These are phyloP conservation scores for Andrena praecox DNA, from an alignment of 2,888 invertebrate genomes.

Conservation along the genomic window DNA sequence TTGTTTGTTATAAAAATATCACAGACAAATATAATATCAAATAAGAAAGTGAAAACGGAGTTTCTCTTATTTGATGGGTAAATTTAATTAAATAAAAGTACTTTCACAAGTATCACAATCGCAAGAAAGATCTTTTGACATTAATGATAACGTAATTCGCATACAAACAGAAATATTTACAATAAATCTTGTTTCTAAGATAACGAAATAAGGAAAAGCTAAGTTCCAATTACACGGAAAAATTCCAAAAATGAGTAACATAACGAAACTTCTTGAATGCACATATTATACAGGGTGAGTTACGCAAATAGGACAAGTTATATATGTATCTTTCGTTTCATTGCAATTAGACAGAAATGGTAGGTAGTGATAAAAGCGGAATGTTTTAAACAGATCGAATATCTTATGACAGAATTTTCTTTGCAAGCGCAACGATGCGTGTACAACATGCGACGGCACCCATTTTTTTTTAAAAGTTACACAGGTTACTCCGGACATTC, in stretches of 20 bases:
- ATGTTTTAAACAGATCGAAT: no score
- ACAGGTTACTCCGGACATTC: no score
- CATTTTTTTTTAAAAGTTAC: no score
- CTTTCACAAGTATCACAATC: conserved; percentile 65
- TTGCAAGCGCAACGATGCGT: no score
- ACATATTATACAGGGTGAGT: neutral
- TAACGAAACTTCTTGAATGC: conserved; percentile 15
- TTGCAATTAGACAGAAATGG: no score
- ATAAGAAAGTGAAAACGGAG: conserved; percentile 34
- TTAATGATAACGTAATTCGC: conserved; percentile 44
- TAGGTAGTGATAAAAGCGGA: no score
- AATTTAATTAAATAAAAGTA: conserved; percentile 25
- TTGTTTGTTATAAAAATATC: conserved; percentile 52
- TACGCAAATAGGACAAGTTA: conserved; percentile 15
- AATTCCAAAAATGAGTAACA: conserved; percentile 18
- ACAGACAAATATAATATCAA: conserved; percentile 56
- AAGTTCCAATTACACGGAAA: conserved; percentile 7
- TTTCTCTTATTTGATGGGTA: conserved; percentile 13
- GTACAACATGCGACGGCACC: no score
- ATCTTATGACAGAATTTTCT: no score
- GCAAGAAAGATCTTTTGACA: conserved; percentile 52
- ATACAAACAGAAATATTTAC: conserved; percentile 55
- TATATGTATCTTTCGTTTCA: neutral
- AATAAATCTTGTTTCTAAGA: conserved; percentile 44
- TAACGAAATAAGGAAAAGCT: conserved; percentile 14